Conservation (phyloP, 1,140 invertebrate species). For the Drosophila nasuta region DNA sequence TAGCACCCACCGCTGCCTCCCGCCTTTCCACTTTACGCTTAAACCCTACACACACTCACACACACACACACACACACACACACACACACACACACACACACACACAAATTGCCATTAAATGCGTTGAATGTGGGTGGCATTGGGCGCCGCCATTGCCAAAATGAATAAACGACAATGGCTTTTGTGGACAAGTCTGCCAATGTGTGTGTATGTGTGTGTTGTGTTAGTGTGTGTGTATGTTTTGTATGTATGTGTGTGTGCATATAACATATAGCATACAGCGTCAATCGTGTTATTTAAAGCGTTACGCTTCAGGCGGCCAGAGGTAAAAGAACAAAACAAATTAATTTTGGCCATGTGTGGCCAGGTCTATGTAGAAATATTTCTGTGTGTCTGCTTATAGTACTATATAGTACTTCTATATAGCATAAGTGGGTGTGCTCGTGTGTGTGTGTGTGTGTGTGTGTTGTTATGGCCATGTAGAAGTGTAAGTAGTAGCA, state of each 20-base stretch:
- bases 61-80: conserved; percentile 27
- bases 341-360: conserved; percentile 73
- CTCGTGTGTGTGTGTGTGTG: conserved; percentile 20
- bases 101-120: conserved; percentile 73
- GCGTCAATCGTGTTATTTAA: conserved; percentile 71
- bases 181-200: conserved; percentile 56
- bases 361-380: conserved; percentile 29
- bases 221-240: neutral
- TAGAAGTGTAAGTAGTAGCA: conserved; percentile 13
- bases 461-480: conserved; percentile 40
- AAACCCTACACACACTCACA: conserved; percentile 17
- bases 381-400: conserved; percentile 1
- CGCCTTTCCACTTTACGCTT: neutral
- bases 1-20: neutral
- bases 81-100: too few species aligned
- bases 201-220: neutral
- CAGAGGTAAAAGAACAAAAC: conserved; percentile 74
- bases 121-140: conserved; percentile 38
- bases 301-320: conserved; percentile 44
- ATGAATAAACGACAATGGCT: conserved; percentile 75
- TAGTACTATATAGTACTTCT: neutral
- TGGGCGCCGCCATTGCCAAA: conserved; percentile 40
- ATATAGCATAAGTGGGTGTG: conserved; percentile 15
- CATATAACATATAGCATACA: conserved; percentile 36
- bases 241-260: neutral